A percentile compares a stretch with the other conserved stretches of the same genome.
These are phyloP conservation scores for Pocillopora meandrina DNA, from an alignment of 92 coral and sea anemone genomes.

Conservation along the genomic window DNA sequence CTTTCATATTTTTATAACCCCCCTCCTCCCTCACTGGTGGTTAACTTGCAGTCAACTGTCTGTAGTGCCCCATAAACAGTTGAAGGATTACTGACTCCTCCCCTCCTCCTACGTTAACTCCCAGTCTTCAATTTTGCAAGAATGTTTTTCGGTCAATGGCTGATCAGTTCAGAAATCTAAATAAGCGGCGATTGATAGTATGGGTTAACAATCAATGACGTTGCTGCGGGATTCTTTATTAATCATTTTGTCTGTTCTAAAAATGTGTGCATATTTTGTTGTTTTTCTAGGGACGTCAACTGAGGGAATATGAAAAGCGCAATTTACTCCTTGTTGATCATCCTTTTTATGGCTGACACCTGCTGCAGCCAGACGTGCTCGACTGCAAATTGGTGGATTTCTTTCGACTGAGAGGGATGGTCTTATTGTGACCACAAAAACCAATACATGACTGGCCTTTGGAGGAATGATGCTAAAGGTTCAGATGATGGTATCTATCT, in stretches of 20 bases:
- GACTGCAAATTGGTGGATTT: constrained; percentile 44
- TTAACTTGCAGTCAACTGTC: too few species aligned
- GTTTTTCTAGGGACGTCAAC: background rate
- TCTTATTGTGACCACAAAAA: constrained; percentile 28
- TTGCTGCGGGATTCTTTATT: background rate
- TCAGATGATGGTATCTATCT: constrained; percentile 23
- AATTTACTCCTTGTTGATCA: background rate
- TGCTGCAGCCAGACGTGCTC: constrained; percentile 23
- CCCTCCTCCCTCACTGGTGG: too few species aligned
- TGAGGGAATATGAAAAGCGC: background rate
- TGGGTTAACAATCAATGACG: background rate
- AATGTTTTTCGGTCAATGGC: background rate
- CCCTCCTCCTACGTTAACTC: too few species aligned
- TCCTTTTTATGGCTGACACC: background rate
- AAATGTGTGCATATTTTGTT: background rate
- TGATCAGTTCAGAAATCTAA: background rate
- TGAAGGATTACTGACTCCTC: too few species aligned
- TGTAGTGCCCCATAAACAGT: too few species aligned
- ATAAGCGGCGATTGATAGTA: too few species aligned
- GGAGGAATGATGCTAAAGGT: constrained; percentile 20
- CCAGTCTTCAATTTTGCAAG: background rate
- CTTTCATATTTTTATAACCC: too few species aligned
- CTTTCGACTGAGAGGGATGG: constrained; percentile 55
- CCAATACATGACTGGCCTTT: constrained; percentile 57
- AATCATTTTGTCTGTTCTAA: background rate